Evolutionary conservation across 2,888 invertebrate genomes (phyloP), one percentile per base, ranked within the genome.

Genomic region (Ctena decussata): DNA sequence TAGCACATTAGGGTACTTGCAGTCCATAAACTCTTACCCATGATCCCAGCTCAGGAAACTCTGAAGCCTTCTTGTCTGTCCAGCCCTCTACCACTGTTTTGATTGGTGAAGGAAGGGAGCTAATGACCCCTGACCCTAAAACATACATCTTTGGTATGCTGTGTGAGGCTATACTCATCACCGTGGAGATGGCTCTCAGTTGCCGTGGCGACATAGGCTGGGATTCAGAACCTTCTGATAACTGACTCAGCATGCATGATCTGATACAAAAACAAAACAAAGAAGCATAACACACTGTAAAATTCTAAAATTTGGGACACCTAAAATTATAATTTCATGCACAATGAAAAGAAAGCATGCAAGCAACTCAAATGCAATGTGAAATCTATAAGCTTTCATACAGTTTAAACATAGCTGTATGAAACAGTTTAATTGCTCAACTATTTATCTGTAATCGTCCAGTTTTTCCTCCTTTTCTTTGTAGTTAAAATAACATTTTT

Each of bases 1-100:
- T n/a, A n/a, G n/a, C n/a, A n/a, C n/a, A n/a, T n/a, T n/a, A n/a
- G n/a, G n/a, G n/a, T n/a, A n/a, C n/a, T n/a, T 41, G 41, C 15
- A 11, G 6, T 15, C 41, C 21, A 18, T 46, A 3, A 46, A 46
- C 18, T 90, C 96, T 94, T 95, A 97, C 97, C 97, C 97, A 97
- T 49, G 95, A 95, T 44, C 94, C 95, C 41, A 94, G 92, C 84
- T 94, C 92, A 27, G 97, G 96, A 77, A 97, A 97, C 85, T 97
- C 97, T 80, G 97, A 96, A 57, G 89, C 92, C 44, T 97, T 96
- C 35, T 87, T 90, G 53, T 96, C 96, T 92, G 97, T 97, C 97
- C 97, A 97, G 0, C 83, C 74, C 88, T 97, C 97, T 39, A 97
- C 95, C 1, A 97, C 96, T 39, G 96, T 96, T 60, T 96, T 96